These are phyloP conservation scores for Meriones unguiculatus DNA, from an alignment of 2,113 vertebrate genomes.

Conservation along the genomic window DNA sequence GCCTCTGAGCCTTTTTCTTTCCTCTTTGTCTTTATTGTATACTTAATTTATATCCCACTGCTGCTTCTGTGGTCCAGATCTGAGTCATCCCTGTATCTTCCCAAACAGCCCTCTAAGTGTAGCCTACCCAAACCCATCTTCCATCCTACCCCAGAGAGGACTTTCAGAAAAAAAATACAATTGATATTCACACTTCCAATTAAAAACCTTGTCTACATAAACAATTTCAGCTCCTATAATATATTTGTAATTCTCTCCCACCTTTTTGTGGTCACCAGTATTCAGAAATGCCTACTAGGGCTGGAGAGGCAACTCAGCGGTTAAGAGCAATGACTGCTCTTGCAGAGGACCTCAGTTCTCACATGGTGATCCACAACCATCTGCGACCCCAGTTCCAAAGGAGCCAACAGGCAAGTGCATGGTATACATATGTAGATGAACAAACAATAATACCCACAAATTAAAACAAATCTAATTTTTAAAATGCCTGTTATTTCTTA, in stretches of 20 bases:
- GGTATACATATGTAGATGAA: not conserved
- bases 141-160: not conserved
- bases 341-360: not conserved
- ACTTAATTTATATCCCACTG: not conserved
- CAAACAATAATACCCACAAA: not conserved
- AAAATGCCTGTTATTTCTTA: not conserved
- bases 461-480: not conserved
- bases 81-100: not conserved
- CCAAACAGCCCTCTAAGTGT: not conserved
- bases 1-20: not conserved
- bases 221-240: not conserved
- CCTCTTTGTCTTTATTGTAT: not conserved
- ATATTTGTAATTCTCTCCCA: not conserved
- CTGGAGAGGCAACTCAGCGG: not conserved
- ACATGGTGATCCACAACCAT: not conserved
- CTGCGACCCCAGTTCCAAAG: not conserved
- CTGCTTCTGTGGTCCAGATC: not conserved
- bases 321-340: not conserved
- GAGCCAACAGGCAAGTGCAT: not conserved
- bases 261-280: not conserved
- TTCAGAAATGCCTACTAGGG: not conserved
- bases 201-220: not conserved
- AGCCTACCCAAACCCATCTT: not conserved
- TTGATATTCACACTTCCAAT: not conserved
- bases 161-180: not conserved